Evolutionary conservation across 1,140 invertebrate genomes (phyloP).

Genomic region (Drosophila navojoa): DNA sequence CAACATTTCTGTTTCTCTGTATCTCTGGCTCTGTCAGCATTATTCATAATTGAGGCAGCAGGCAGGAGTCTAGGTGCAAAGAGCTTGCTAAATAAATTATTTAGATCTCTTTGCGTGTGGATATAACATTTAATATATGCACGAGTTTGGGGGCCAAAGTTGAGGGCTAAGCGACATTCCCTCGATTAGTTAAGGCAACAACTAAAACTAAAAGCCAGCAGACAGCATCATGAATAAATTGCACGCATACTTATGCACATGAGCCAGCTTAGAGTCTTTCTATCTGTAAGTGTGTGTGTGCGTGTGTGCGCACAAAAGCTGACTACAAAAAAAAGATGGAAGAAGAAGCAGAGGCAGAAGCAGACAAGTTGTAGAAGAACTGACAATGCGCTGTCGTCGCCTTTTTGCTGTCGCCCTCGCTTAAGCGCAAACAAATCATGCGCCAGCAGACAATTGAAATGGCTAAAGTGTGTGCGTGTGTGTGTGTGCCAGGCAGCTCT

Average conservation of each 20-base stretch:
- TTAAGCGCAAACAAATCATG: constrained; percentile 79
- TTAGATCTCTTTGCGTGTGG: constrained; percentile 8
- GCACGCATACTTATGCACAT: constrained; percentile 7
- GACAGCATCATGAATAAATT: constrained; percentile 62
- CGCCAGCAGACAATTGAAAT: constrained; percentile 73
- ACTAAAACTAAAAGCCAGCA: constrained; percentile 24
- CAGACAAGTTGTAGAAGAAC: neutral
- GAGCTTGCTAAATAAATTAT: constrained; percentile 28
- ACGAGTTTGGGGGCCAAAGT: constrained; percentile 8
- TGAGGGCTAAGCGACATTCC: constrained; percentile 41
- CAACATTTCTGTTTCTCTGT: neutral
- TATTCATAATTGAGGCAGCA: constrained; percentile 26
- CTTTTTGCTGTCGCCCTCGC: constrained; percentile 58
- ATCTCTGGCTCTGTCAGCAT: constrained; percentile 17
- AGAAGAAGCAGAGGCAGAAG: too few relatives aligned
- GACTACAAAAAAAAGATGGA: constrained; percentile 37
- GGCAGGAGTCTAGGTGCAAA: constrained; percentile 23
- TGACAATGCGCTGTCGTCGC: constrained; percentile 26
- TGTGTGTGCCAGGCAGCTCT: constrained; percentile 29
- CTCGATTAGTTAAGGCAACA: constrained; percentile 40
- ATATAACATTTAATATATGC: constrained; percentile 37
- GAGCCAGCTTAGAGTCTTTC: neutral
- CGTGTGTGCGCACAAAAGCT: constrained; percentile 38
- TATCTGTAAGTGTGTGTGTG: neutral
- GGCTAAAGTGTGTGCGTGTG: constrained; percentile 24